Conservation (phyloP, 1,140 invertebrate species). For the Solenopsis fugax region DNA sequence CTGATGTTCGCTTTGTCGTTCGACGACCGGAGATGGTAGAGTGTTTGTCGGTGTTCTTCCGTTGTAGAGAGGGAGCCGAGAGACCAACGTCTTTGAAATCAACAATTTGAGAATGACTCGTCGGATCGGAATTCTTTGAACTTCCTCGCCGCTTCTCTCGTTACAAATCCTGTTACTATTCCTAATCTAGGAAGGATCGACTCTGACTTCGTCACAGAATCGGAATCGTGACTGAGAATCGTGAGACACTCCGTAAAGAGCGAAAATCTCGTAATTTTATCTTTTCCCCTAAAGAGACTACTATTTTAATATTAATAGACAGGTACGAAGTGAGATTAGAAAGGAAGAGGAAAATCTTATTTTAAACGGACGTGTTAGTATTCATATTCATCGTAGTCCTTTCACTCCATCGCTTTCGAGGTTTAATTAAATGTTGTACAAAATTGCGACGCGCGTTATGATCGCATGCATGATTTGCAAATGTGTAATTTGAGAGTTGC, state of each 20-base stretch:
- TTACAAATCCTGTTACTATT: background rate
- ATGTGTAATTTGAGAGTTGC: constrained; percentile 52
- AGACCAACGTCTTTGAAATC: constrained; percentile 16
- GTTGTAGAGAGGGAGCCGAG: too few relatives aligned
- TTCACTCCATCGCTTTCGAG: constrained; percentile 52
- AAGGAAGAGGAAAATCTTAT: constrained; percentile 46
- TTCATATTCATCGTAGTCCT: constrained; percentile 34
- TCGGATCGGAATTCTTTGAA: background rate
- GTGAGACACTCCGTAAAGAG: background rate
- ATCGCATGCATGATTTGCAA: constrained; percentile 39
- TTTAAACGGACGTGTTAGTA: constrained; percentile 24
- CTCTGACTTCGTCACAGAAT: background rate
- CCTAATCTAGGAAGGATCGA: background rate
- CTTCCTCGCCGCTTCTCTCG: background rate
- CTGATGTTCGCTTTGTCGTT: constrained; percentile 35
- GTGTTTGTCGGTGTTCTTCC: background rate
- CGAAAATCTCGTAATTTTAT: background rate
- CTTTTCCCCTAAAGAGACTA: background rate
- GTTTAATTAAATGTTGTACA: constrained; percentile 46
- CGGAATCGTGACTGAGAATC: background rate
- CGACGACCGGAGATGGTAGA: background rate
- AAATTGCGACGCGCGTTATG: constrained; percentile 45
- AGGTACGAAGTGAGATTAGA: constrained; percentile 21
- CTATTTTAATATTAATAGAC: constrained; percentile 26
- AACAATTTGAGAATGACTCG: constrained; percentile 25